Percentiles rank a stretch among this genome's conserved stretches.
phyloP scores from a whole-genome alignment of 2,113 vertebrate genomes.

The Entomyzon cyanotis region DNA sequence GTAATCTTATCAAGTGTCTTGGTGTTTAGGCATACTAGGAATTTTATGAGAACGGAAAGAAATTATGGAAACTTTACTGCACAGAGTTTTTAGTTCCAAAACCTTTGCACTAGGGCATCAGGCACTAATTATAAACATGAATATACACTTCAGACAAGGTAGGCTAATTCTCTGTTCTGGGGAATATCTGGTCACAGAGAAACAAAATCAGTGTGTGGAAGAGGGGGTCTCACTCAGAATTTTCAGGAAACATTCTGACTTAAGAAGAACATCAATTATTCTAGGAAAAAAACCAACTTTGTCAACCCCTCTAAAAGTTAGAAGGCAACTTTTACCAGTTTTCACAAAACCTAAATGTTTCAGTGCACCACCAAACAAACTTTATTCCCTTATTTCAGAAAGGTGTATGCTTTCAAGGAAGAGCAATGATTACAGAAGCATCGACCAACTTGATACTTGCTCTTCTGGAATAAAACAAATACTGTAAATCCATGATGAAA shows the following conservation, averaged over 20 bases:
- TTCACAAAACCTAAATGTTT: neutral
- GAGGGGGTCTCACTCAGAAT: neutral
- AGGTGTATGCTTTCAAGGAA: neutral
- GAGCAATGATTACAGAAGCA: neutral
- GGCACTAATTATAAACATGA: neutral
- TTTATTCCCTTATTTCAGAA: neutral
- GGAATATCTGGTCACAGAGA: neutral
- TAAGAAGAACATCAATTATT: neutral
- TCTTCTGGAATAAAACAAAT: neutral
- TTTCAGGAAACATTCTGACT: neutral
- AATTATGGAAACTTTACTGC: neutral
- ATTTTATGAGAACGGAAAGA: neutral
- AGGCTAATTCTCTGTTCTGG: neutral
- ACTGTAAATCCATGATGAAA: neutral
- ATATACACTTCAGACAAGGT: neutral
- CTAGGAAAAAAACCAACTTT: neutral
- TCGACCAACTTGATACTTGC: neutral
- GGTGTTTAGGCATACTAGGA: neutral
- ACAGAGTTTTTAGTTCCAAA: neutral
- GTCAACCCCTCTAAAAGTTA: neutral
- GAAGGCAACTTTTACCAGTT: neutral
- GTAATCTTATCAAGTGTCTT: neutral
- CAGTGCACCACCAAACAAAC: neutral
- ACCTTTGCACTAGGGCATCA: neutral
- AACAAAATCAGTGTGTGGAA: neutral